These are phyloP conservation scores for Drosophila kohkoa DNA, from an alignment of 1,140 invertebrate species.

Conservation along the genomic window DNA sequence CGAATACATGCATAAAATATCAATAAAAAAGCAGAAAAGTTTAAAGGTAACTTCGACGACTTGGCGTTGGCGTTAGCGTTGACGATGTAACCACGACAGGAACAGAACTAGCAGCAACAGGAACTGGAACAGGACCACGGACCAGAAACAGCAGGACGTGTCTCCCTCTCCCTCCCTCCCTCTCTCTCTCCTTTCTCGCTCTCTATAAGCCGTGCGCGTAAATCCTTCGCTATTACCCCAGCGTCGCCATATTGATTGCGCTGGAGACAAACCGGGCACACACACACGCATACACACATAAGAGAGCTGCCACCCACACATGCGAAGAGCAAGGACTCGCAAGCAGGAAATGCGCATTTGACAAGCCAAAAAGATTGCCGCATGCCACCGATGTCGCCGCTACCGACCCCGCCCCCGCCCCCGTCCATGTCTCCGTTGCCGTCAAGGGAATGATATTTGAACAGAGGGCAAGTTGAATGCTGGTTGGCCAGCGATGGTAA, in stretches of 20 bases:
- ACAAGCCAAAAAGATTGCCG: conserved; percentile 81
- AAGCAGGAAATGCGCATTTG: conserved; percentile 82
- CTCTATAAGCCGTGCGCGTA: conserved; percentile 66
- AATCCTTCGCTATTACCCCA: conserved; percentile 79
- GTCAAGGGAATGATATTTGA: conserved; percentile 76
- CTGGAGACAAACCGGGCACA: conserved; percentile 69
- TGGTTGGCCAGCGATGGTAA: conserved; percentile 14
- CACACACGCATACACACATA: conserved; percentile 32
- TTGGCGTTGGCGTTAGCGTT: conserved; percentile 32
- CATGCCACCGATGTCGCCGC: conserved; percentile 36
- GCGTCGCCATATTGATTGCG: conserved; percentile 80
- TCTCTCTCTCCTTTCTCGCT: neutral
- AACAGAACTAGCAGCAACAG: conserved; percentile 7
- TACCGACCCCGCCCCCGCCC: conserved; percentile 26
- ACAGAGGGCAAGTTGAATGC: conserved; percentile 46
- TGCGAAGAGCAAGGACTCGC: conserved; percentile 59
- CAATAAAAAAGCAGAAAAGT: conserved; percentile 72
- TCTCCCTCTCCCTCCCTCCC: neutral
- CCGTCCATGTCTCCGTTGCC: neutral
- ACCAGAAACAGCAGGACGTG: conserved; percentile 7
- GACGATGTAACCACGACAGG: conserved; percentile 51
- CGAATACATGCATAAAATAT: conserved; percentile 78
- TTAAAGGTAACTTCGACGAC: conserved; percentile 78
- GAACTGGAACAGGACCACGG: neutral
- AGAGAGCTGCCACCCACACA: conserved; percentile 21